These are phyloP conservation scores for Heptranchias perlo DNA, from an alignment of 2,113 vertebrate genomes.

Conservation along the genomic window DNA sequence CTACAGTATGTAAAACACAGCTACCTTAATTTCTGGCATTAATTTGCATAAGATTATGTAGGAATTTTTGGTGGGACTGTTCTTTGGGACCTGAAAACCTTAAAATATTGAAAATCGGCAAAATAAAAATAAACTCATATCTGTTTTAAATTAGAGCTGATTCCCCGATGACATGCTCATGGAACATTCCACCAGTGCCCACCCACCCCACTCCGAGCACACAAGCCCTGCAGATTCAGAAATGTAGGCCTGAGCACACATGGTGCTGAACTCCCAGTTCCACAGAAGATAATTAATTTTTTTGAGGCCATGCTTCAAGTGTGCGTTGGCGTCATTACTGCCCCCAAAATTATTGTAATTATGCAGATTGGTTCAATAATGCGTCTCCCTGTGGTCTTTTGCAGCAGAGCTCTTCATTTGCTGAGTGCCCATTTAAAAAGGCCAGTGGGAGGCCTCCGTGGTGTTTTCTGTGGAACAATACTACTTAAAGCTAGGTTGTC, in stretches of 20 bases:
- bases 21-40: not conserved
- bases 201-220: not conserved
- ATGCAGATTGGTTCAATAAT: not conserved
- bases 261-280: not conserved
- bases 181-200: not conserved
- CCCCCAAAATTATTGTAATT: constrained; percentile 12
- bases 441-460: not conserved
- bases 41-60: not conserved
- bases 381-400: not conserved
- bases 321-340: not conserved
- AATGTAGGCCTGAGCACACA: not conserved
- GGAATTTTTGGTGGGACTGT: not conserved
- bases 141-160: not conserved
- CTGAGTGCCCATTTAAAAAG: not conserved
- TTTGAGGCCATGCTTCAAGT: not conserved
- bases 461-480: not conserved
- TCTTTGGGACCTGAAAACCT: not conserved
- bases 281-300: not conserved
- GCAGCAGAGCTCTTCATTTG: not conserved
- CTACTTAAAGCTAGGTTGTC: not conserved
- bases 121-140: not conserved
- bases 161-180: not conserved
- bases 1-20: not conserved
- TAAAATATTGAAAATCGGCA: not conserved
- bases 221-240: not conserved